Percentiles rank a stretch among this genome's conserved stretches.
Evolutionary conservation across 2,888 invertebrate species (phyloP).

Genomic region (Lamproptera curius): DNA sequence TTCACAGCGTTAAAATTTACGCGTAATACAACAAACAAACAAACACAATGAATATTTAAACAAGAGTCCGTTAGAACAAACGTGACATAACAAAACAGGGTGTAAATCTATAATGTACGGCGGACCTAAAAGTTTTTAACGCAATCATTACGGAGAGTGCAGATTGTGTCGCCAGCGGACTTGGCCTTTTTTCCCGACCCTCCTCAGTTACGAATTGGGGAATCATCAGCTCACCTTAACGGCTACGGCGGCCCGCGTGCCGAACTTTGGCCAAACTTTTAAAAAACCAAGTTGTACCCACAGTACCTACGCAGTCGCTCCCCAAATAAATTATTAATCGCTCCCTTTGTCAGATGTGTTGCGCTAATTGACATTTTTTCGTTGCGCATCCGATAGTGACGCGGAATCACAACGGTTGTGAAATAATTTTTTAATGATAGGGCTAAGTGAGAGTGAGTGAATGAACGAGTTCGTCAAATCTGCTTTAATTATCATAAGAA

Average conservation of each 20-base stretch:
- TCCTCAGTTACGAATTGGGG: conserved; percentile 71
- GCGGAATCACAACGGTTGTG: too few relatives aligned
- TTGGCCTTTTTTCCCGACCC: conserved; percentile 66
- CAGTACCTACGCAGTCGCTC: conserved; percentile 39
- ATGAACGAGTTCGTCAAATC: too few relatives aligned
- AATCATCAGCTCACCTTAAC: conserved; percentile 73
- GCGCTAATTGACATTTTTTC: conserved; percentile 67
- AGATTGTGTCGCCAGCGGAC: conserved; percentile 31
- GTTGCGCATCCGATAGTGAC: too few relatives aligned
- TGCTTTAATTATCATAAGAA: too few relatives aligned
- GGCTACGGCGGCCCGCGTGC: conserved; percentile 56
- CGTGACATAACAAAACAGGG: not conserved
- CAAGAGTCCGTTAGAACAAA: too few relatives aligned
- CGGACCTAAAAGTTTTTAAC: conserved; percentile 49
- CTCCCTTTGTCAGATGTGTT: conserved; percentile 35
- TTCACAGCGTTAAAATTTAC: too few relatives aligned
- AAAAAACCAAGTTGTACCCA: conserved; percentile 75
- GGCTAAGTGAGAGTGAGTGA: too few relatives aligned
- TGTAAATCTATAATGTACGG: conserved; percentile 52
- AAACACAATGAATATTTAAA: too few relatives aligned
- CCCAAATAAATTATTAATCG: conserved; percentile 66
- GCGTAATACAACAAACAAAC: too few relatives aligned
- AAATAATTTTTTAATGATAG: too few relatives aligned
- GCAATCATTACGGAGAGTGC: conserved; percentile 50
- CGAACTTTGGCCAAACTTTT: conserved; percentile 70